A percentile compares a stretch with the other conserved stretches of the same genome.
These are phyloP conservation scores for Rhagoletis zephyria DNA, from an alignment of 1,140 invertebrate species.

Conservation along the genomic window DNA sequence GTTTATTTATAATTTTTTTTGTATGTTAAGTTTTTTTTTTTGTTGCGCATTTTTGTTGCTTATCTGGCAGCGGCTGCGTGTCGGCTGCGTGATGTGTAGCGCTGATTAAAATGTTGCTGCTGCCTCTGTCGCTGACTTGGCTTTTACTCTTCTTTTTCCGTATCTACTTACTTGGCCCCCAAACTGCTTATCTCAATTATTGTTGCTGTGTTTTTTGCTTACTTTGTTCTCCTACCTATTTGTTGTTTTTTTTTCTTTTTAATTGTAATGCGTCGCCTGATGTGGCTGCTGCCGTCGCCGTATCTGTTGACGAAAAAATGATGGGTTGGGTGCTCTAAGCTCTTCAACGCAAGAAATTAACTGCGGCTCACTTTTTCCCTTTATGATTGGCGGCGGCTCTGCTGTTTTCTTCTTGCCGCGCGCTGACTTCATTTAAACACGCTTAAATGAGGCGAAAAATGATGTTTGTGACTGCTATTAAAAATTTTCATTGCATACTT, in stretches of 20 bases:
- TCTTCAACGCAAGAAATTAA: slow-evolving; percentile 1
- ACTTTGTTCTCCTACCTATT: neutral
- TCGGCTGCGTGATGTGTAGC: slow-evolving; percentile 40
- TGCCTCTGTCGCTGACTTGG: neutral
- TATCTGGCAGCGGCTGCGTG: neutral
- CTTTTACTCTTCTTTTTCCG: neutral
- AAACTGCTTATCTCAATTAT: slow-evolving; percentile 43
- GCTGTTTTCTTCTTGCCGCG: neutral
- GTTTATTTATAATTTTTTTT: neutral
- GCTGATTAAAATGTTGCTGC: slow-evolving; percentile 25
- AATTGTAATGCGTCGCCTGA: slow-evolving; percentile 13
- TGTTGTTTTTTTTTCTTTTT: slow-evolving; percentile 25
- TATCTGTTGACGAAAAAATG: neutral
- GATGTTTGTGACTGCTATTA: slow-evolving; percentile 49
- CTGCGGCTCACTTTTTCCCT: neutral
- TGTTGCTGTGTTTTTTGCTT: neutral
- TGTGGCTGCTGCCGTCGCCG: neutral
- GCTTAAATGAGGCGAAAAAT: slow-evolving; percentile 49
- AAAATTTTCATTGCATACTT: slow-evolving; percentile 49
- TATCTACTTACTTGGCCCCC: slow-evolving; percentile 13
- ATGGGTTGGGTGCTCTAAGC: neutral
- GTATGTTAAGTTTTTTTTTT: neutral
- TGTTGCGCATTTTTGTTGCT: too few species aligned
- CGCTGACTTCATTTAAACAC: slow-evolving; percentile 9
- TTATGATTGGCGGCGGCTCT: neutral